A percentile compares a stretch with the other conserved stretches of the same genome.
phyloP scores from a whole-genome alignment of 1,140 invertebrate genomes.

The Ostrea edulis region DNA sequence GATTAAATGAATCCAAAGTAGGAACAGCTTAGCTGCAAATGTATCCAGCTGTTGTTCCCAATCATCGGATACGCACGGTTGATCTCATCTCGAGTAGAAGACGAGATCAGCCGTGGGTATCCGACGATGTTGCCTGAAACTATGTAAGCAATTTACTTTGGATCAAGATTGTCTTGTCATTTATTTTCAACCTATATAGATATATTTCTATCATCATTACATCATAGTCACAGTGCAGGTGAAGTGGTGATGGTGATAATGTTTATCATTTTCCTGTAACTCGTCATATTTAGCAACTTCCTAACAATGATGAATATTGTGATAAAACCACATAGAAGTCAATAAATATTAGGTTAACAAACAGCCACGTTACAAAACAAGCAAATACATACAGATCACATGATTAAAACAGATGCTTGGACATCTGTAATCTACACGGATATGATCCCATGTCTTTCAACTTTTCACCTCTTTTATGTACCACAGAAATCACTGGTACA shows the following conservation, averaged over 20 bases:
- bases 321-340: neutral
- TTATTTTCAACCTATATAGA: slow-evolving; percentile 5
- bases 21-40: too few relatives aligned
- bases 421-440: neutral
- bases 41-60: too few relatives aligned
- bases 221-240: neutral
- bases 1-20: too few relatives aligned
- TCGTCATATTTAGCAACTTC: neutral
- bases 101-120: too few relatives aligned
- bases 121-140: too few relatives aligned
- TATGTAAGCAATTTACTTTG: too few relatives aligned
- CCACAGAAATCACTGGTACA: neutral
- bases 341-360: slow-evolving; percentile 22
- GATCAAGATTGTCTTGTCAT: neutral
- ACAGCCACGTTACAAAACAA: neutral
- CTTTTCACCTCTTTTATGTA: neutral
- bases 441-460: neutral
- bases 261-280: neutral
- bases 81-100: too few relatives aligned
- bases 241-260: neutral
- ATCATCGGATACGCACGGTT: too few relatives aligned
- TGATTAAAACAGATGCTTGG: slow-evolving; percentile 15
- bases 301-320: neutral
- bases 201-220: neutral
- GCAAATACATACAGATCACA: slow-evolving; percentile 9